Conservation (phyloP, 2,888 invertebrate genomes). For the Cryptus viduatorius region DNA sequence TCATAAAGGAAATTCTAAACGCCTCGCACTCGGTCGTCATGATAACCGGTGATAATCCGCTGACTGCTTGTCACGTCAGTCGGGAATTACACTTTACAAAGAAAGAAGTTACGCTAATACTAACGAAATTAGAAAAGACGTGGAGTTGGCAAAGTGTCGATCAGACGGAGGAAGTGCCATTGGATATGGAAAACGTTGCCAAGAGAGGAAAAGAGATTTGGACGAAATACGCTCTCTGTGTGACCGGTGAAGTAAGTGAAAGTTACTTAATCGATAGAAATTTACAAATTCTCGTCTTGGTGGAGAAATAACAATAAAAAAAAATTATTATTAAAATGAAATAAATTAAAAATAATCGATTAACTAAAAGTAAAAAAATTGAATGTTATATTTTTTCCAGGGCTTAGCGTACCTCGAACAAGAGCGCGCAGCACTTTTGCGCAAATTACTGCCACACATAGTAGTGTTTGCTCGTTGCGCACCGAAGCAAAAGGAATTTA, state of each 20-base stretch:
- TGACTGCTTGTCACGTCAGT: constrained; percentile 99
- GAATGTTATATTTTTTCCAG: constrained; percentile 73
- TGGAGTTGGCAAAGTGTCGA: constrained; percentile 95
- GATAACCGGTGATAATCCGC: constrained; percentile 99
- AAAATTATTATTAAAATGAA: no score
- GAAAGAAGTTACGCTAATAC: constrained; percentile 89
- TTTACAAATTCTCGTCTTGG: constrained; percentile 5
- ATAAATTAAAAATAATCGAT: no score
- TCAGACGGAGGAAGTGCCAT: constrained; percentile 86
- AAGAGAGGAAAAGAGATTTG: constrained; percentile 87
- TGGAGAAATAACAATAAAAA: constrained; percentile 51
- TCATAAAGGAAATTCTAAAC: constrained; percentile 97
- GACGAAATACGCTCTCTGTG: constrained; percentile 94
- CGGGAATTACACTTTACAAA: constrained; percentile 95
- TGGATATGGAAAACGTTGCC: constrained; percentile 85
- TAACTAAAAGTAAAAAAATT: no score
- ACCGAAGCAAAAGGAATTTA: constrained; percentile 99
- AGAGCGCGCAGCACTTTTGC: constrained; percentile 88
- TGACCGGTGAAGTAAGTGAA: constrained; percentile 93
- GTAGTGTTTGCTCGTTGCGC: constrained; percentile 98
- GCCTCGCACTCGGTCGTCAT: constrained; percentile 98
- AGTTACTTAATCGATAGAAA: constrained; percentile 24
- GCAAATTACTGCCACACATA: constrained; percentile 92
- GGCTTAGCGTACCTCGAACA: constrained; percentile 91
- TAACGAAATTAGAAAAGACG: constrained; percentile 85